Base-by-base conservation (phyloP, 2,888 invertebrate genomes). In the Athetis lepigone region DNA sequence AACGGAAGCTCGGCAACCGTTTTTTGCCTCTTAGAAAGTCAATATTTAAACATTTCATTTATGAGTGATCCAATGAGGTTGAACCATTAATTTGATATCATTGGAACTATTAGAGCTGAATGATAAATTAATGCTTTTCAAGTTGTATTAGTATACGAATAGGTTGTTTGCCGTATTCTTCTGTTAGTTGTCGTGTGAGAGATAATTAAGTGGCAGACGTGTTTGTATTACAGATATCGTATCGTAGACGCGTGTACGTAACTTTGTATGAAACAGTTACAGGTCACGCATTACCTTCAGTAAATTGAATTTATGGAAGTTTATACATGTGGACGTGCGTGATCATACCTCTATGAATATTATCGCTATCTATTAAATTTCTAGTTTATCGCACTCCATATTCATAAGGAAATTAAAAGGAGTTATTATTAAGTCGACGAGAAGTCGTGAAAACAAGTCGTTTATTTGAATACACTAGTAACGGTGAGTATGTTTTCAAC, bases 271-370 rank as follows among this genome's bases (percentile, higher is more conserved):
- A 55, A 73, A 68, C 75, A 39, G 71, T 70, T 67, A 68, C 70
- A 75, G 71, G 64, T 65, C 80, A 70, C 65, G 73, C 82, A 77
- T 84, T 78, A 79, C 77, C 74, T 75, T 73, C 50, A 61, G 46
- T 64, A 70, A 65, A 82, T 77, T 75, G 57, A 75, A 73, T 79
- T 81, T 79, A 72, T 73, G 70, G 80, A 82, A 86, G 69, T 65
- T 73, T 65, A 70, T 67, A 65, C 75, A 64, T 65, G 65, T 63
- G 60, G 62, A 66, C 58, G 63, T 78, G 83, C 78, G 78, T 80
- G 84, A 77, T 64, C 67, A 55, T 77, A 65, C 37, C 23, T 43
- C 39, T 72, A 55, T 58, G 73, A 64, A 64, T 65, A 55, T 72
- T 43, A 72, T 58, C 50, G 29, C 73, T 58, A 58, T 72, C 50